phyloP scores from a whole-genome alignment of 92 coral and sea anemone species.

The Parazoanthus darwini region DNA sequence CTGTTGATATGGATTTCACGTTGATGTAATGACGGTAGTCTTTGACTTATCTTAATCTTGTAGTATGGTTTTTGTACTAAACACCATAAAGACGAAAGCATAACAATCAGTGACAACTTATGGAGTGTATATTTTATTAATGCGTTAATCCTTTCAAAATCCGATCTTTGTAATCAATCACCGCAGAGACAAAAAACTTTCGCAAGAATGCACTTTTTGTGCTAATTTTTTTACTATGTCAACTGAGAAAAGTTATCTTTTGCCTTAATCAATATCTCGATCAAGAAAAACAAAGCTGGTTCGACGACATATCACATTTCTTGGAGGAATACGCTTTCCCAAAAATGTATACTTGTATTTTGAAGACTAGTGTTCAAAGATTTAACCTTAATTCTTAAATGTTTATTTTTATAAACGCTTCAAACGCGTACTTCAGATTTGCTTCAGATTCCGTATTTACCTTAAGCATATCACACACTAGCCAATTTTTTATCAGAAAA shows the following conservation, averaged over 20 bases:
- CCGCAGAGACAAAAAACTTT: not conserved
- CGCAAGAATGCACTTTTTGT: not conserved
- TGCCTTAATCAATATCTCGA: not conserved
- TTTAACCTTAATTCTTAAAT: too few relatives aligned
- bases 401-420: too few relatives aligned
- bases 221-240: not conserved
- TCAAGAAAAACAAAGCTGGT: not conserved
- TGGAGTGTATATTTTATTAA: not conserved
- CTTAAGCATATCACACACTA: too few relatives aligned
- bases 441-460: too few relatives aligned
- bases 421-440: too few relatives aligned
- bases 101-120: not conserved
- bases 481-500: too few relatives aligned
- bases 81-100: not conserved
- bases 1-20: too few relatives aligned
- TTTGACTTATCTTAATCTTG: not conserved
- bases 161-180: not conserved
- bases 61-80: not conserved
- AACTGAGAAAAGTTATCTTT: not conserved
- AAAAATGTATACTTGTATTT: too few relatives aligned
- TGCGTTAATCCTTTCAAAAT: not conserved
- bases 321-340: not conserved
- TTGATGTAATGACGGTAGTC: not conserved
- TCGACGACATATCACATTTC: not conserved
- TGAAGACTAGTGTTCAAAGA: too few relatives aligned